phyloP scores from a whole-genome alignment of 2,797 vertebrate species.

The Amazona ochrocephala region DNA sequence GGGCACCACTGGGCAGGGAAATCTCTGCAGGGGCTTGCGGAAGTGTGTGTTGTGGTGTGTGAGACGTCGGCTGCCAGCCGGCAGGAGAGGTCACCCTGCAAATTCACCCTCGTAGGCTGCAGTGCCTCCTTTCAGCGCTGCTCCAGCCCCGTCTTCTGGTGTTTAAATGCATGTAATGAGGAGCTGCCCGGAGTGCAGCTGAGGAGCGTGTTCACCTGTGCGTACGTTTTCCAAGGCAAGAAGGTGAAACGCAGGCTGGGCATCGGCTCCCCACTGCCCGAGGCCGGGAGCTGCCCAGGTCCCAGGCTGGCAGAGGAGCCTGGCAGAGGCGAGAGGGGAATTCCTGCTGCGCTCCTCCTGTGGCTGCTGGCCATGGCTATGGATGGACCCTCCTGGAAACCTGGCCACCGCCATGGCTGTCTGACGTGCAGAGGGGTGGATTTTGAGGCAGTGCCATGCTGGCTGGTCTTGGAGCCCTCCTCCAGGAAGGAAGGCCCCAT shows the following conservation, averaged over 20 bases:
- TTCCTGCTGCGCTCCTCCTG: neutral
- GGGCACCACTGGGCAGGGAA: neutral
- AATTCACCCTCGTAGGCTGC: neutral
- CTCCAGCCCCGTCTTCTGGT: neutral
- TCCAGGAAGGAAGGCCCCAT: neutral
- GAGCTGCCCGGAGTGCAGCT: neutral
- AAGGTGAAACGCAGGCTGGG: neutral
- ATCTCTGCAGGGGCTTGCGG: neutral
- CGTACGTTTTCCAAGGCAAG: neutral
- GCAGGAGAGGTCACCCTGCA: neutral
- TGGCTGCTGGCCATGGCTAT: neutral
- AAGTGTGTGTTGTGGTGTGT: rapidly evolving
- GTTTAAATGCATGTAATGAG: neutral
- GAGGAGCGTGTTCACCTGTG: neutral
- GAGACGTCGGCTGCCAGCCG: neutral
- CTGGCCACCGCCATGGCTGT: rapidly evolving
- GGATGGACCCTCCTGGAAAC: neutral
- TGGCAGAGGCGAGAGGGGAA: neutral
- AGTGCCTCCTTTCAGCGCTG: neutral
- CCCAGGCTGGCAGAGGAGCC: neutral
- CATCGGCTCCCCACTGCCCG: neutral
- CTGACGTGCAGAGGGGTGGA: neutral
- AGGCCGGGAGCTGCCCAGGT: neutral
- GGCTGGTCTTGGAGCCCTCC: neutral
- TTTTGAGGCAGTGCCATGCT: neutral